Evolutionary conservation across 2,888 invertebrate genomes (phyloP), one percentile per base, ranked within the genome.

Genomic region (Ichneumoninae sp.): DNA sequence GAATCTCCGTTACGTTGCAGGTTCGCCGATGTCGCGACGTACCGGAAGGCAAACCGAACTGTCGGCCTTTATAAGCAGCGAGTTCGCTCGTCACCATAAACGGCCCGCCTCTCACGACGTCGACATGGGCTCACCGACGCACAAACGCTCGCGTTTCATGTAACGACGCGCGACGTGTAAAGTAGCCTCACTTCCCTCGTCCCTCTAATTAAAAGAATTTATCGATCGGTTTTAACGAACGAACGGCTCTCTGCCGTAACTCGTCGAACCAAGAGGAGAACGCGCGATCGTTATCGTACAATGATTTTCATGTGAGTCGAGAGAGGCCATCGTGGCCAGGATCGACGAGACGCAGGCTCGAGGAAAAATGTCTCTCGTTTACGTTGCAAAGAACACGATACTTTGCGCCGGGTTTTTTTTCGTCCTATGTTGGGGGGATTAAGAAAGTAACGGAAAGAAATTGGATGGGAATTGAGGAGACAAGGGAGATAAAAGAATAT

Each of bases 71-170:
- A 96, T 96, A 91, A 95, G 95, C 87, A 95, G 95, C 89, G 97
- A 97, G 94, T 96, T 96, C 92, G 96, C 96, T 83, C 95, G 97
- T 83, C 96, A 97, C 92, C 96, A 96, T 93, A 96, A 96, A 94
- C 94, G 96, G 88, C 96, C 96, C 60, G 96, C 96, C 81, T 95
- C 96, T 89, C 95, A 96, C 85, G 96, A 97, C 93, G 96, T 96
- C 88, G 96, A 95, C 92, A 97, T 97, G 96, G 97, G 96, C 92
- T 96, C 96, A 89, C 97, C 96, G 85, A 96, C 96, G 90, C 96
- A 96, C 93, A 97, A 97, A 94, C 95, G 96, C 91, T 95, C 96
- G 91, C 95, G 96, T 91, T 96, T 96, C 92, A 96, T 96, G 95
- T 96, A 96, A 95, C 93, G 89, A 90, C 90, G 92, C 92, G 93